Evolutionary conservation across 2,888 invertebrate genomes (phyloP).

Genomic region (Hydrotaea cyrtoneurina): DNA sequence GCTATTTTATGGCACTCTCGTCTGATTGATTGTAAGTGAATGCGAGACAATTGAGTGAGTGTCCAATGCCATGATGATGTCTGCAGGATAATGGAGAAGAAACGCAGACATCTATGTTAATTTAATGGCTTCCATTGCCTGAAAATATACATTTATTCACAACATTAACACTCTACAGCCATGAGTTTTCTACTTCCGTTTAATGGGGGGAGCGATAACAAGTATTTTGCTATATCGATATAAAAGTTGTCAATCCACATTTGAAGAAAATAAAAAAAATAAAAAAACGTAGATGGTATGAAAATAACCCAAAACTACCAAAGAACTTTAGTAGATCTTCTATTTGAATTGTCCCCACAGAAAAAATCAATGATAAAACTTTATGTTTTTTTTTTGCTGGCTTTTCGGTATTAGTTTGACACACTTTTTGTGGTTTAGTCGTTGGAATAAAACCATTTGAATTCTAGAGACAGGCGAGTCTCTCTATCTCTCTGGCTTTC

Average conservation of each 20-base stretch:
- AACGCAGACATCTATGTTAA: not conserved
- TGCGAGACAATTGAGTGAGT: too few relatives aligned
- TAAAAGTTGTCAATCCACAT: not conserved
- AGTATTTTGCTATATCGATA: not conserved
- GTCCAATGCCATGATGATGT: not conserved
- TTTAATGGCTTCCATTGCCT: not conserved
- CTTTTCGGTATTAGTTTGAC: slow-evolving; percentile 2
- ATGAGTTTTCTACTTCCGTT: not conserved
- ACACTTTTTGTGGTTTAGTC: not conserved
- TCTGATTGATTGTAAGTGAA: not conserved
- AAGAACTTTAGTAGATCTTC: not conserved
- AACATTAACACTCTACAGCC: not conserved
- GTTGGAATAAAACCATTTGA: not conserved
- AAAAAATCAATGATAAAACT: not conserved
- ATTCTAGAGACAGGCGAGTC: not conserved
- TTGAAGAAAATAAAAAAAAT: not conserved
- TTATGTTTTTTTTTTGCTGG: not conserved
- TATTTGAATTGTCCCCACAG: not conserved
- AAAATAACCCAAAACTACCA: not conserved
- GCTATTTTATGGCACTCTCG: not conserved
- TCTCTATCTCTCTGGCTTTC: not conserved
- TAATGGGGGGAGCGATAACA: not conserved
- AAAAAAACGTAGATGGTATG: not conserved
- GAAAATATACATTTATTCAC: not conserved
- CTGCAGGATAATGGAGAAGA: not conserved